phyloP scores from a whole-genome alignment of 2,888 invertebrate species.

The Mylabris sibirica region DNA sequence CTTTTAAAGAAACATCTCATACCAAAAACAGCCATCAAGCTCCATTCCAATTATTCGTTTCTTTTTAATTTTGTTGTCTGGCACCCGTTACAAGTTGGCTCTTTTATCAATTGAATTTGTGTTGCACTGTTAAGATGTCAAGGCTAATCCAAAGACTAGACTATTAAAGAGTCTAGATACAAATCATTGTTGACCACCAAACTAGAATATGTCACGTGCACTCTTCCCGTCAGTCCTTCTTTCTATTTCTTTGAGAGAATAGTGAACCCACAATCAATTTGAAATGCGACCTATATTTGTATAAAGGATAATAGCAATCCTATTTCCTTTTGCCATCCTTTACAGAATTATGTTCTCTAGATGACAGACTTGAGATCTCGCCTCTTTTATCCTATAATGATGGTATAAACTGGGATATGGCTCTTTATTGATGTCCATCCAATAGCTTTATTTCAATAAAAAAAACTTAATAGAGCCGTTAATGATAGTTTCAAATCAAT shows the following conservation, averaged over 20 bases:
- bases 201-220: background rate
- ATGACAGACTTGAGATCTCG: background rate
- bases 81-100: background rate
- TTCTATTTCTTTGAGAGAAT: background rate
- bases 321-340: background rate
- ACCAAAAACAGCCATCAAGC: background rate
- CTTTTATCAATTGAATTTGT: background rate
- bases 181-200: background rate
- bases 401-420: background rate
- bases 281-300: background rate
- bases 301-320: background rate
- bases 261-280: background rate
- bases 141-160: background rate
- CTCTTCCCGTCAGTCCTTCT: background rate
- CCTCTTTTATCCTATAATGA: background rate
- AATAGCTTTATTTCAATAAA: background rate
- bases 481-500: too few species aligned
- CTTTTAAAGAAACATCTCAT: background rate
- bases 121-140: background rate
- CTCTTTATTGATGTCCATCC: background rate
- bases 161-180: background rate
- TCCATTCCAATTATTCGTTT: background rate
- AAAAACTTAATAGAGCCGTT: background rate
- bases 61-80: background rate
- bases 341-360: background rate